These are phyloP conservation scores for Trogon melanurus DNA, from an alignment of 2,113 vertebrate species.

Conservation along the genomic window DNA sequence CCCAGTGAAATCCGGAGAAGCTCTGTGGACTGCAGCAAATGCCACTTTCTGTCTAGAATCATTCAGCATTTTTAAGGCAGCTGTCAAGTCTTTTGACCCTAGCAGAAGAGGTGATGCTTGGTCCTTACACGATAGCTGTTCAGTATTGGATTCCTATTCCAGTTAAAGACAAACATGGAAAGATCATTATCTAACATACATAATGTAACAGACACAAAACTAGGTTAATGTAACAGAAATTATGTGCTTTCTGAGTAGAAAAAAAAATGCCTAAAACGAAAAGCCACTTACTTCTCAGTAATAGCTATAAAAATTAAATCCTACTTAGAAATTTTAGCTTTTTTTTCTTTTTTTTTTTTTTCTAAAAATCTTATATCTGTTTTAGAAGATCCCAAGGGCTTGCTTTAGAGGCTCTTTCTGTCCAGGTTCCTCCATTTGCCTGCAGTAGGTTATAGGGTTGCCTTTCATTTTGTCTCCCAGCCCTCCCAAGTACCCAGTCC, in stretches of 20 bases:
- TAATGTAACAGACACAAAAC: not conserved
- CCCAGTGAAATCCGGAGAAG: not conserved
- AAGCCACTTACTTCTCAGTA: not conserved
- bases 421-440: not conserved
- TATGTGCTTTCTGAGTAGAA: not conserved
- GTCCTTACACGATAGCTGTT: not conserved
- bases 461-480: not conserved
- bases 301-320: not conserved
- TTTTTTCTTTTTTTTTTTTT: not conserved
- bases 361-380: not conserved
- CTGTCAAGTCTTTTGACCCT: not conserved
- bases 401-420: not conserved
- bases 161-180: not conserved
- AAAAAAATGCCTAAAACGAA: not conserved
- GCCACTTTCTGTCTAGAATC: not conserved
- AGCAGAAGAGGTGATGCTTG: not conserved
- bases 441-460: not conserved
- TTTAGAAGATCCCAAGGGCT: not conserved
- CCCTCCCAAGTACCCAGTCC: too few relatives aligned
- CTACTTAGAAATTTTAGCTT: not conserved
- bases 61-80: not conserved
- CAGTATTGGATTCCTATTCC: not conserved
- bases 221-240: not conserved
- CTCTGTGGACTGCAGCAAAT: accelerated
- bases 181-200: not conserved